A percentile compares a stretch with the other conserved stretches of the same genome.
phyloP scores from a whole-genome alignment of 2,797 vertebrate species.

The Myotis vivesi region DNA sequence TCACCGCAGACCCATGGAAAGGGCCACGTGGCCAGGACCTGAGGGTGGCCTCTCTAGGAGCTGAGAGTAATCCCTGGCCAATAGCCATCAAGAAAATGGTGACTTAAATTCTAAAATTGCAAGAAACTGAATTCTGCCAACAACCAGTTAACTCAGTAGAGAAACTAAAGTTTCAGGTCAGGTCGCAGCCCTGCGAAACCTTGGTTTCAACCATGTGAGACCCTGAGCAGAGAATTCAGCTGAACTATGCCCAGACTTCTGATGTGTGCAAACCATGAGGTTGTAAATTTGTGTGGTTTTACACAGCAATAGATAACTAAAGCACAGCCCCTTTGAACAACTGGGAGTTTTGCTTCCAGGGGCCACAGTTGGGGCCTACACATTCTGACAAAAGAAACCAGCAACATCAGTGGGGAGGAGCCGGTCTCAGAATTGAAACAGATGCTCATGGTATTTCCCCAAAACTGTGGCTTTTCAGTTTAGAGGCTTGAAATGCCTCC shows the following conservation, averaged over 20 bases:
- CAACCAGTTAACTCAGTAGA: neutral
- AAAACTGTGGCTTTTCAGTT: constrained; percentile 54
- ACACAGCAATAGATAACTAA: constrained; percentile 49
- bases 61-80: neutral
- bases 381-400: constrained; percentile 59
- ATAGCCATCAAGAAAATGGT: neutral
- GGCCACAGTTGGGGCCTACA: constrained; percentile 4
- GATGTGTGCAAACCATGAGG: constrained; percentile 27
- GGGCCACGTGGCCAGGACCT: neutral
- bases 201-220: constrained; percentile 45
- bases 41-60: neutral
- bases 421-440: constrained; percentile 64
- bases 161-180: neutral
- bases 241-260: constrained; percentile 13
- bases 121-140: constrained; percentile 38
- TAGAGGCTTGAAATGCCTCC: constrained; percentile 68
- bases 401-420: constrained; percentile 41
- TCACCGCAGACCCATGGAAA: neutral
- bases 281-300: constrained; percentile 44
- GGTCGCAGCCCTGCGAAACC: neutral
- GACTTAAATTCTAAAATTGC: neutral
- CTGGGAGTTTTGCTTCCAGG: neutral
- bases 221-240: constrained; percentile 7
- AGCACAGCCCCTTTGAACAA: constrained; percentile 24
- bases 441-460: constrained; percentile 55